Conservation (phyloP, 2,888 invertebrate species). For the Heliconius ismenius region DNA sequence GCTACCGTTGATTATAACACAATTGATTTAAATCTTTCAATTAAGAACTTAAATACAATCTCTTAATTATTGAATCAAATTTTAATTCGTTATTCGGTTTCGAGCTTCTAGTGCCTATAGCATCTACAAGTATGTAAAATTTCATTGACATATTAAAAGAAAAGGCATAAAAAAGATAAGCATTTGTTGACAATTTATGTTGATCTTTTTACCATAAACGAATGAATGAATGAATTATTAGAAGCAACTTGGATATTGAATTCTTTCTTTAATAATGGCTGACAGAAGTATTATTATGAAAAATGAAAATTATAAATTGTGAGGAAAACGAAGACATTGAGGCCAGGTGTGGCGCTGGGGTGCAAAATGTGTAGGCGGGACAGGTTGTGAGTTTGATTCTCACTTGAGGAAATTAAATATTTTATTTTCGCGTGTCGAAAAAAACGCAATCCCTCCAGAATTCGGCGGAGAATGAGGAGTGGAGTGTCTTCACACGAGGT, state of each 20-base stretch:
- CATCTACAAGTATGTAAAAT: not conserved
- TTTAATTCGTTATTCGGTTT: not conserved
- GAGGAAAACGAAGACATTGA: not conserved
- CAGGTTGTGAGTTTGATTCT: too few species aligned
- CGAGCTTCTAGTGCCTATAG: too few species aligned
- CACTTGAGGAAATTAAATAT: too few species aligned
- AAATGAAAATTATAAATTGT: not conserved
- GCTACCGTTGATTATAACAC: not conserved
- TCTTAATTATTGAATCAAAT: not conserved
- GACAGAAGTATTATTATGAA: not conserved
- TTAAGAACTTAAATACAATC: not conserved
- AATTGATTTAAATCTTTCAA: slow-evolving; percentile 2
- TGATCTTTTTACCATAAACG: too few species aligned
- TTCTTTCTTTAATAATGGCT: not conserved
- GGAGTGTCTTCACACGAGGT: too few species aligned
- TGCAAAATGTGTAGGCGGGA: too few species aligned
- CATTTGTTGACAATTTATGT: too few species aligned
- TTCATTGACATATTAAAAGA: not conserved
- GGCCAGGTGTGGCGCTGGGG: too few species aligned
- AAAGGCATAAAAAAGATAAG: not conserved
- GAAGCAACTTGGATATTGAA: not conserved
- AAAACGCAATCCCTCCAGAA: too few species aligned
- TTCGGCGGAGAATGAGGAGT: too few species aligned
- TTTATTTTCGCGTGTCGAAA: too few species aligned
- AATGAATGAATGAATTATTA: too few species aligned